Base-by-base conservation (phyloP, 1,140 invertebrate genomes). In the Lordiphosa stackelbergi region DNA sequence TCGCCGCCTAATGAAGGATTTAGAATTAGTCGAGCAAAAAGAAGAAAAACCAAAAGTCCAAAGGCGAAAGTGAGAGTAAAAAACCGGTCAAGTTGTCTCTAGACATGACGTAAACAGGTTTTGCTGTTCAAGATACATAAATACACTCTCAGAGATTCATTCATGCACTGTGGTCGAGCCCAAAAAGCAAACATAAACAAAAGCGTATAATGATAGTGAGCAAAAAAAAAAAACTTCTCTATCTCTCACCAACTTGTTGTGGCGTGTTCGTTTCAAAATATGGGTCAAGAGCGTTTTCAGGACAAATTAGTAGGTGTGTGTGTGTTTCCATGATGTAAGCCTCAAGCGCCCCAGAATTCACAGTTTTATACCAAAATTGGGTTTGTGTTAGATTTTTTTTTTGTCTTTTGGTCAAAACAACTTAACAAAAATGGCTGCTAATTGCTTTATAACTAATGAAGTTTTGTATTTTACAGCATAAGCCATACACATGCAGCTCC, bases 121-220 rank as follows among this genome's bases (percentile, higher is more conserved):
- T 83, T 31, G 8, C 24, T 46, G 12, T 46, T 46, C 43, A 46
- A 31, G 28, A 31, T 31, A 31, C 28, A 31, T 31, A 31, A 31
- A 24, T 46, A 11, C 31, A 24, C 31, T 34, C 43, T 28, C 42
- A 36, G 31, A 36, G 31, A 63, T 64, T 63, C 74, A 79, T 79
- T 79, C 74, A 79, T 69, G 55, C 57, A 48, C 19, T 24, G 34
- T 9, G 38, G 38, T 7, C 34, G 51, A 31, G 55, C 48, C 43
- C 13, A 59, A 47, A 38, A 37, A 59, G 22, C 53, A 66, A 72
- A 61, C 42, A 59, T 58, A 83, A 83, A 81, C 77, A 83, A 83
- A 77, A 69, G 72, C 77, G 69, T 66, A 49, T 84, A 83, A 84
- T 84, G 78, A 83, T 77, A 84, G 74, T 70, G 55, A 59, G 57